Evolutionary conservation across 1,140 invertebrate genomes (phyloP), one percentile per base, ranked within the genome.

Genomic region (Triops longicaudatus): DNA sequence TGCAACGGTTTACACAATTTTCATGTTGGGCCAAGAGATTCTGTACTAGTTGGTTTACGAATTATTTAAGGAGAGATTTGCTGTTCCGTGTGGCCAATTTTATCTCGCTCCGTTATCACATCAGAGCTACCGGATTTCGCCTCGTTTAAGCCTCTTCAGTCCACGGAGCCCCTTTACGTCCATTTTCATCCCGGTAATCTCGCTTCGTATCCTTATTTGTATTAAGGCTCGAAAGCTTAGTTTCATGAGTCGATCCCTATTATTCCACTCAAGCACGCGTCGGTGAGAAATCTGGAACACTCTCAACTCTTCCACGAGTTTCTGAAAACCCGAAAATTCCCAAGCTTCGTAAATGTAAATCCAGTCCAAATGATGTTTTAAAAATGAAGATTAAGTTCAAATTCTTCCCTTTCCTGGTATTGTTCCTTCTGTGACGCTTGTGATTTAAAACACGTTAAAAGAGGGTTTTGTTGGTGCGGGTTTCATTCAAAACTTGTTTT

Each of bases 161-260:
- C 17, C n/a, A 22, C 22, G 50, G 14, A 63, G 50, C 17, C n/a
- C 50, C 50, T 63, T 63, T 22, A 63, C 22, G 50, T 63, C 50
- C 50, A 63, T 63, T 63, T 63, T 63, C 50, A 17, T 63, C 22
- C 9, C 0, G 50, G 22, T n/a, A 63, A 63, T 63, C 50, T 63
- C 22, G 17, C 22, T 63, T 63, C 17, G 50, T 63, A 63, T 22
- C 50, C 50, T n/a, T 9, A 63, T 63, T 63, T 22, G 50, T 63
- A 63, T 63, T 63, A 63, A 22, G 22, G 50, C 50, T 63, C 50
- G 22, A 63, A 63, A 63, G 50, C 50, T 63, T 63, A 63, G 50
- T 63, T 63, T 63, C 50, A 17, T 10, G 22, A 63, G 50, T 63
- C 22, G 50, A 63, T 63, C 50, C 50, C 22, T 63, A 63, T 63